phyloP scores from a whole-genome alignment of 2,888 invertebrate species.

The Aquatica leii region DNA sequence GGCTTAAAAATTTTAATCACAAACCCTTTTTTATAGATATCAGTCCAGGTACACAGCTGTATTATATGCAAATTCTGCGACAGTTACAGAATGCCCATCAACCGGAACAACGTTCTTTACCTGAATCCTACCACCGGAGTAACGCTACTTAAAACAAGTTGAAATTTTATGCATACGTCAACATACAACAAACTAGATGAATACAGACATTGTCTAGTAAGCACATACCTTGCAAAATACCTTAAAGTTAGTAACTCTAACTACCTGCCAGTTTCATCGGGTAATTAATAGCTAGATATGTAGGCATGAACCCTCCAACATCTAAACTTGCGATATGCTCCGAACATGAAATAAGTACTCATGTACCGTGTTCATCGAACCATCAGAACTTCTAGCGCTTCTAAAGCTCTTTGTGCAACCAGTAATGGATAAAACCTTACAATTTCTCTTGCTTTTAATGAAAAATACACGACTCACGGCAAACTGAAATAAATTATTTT shows the following conservation, averaged over 20 bases:
- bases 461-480: constrained; percentile 15
- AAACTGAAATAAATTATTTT: neutral
- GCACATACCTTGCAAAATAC: constrained; percentile 12
- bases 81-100: constrained; percentile 49
- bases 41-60: constrained; percentile 48
- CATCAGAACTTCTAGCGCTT: constrained; percentile 26
- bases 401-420: constrained; percentile 24
- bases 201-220: constrained; percentile 17
- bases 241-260: constrained; percentile 22
- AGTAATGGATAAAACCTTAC: constrained; percentile 29
- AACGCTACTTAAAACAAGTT: neutral
- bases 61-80: constrained; percentile 42
- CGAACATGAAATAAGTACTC: constrained; percentile 27
- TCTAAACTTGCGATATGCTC: constrained; percentile 21
- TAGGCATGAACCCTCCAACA: constrained; percentile 7
- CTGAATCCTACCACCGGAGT: constrained; percentile 16
- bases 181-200: constrained; percentile 8
- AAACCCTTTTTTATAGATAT: constrained; percentile 46
- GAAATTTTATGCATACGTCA: constrained; percentile 17
- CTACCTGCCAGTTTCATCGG: constrained; percentile 24
- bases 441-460: constrained; percentile 15
- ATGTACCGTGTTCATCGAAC: constrained; percentile 23
- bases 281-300: constrained; percentile 20
- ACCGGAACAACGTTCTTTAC: constrained; percentile 41
- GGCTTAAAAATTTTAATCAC: constrained; percentile 43